Percentiles rank a stretch among this genome's conserved stretches.
phyloP scores from a whole-genome alignment of 1,140 invertebrate genomes.

The Trichomalopsis sarcophagae region DNA sequence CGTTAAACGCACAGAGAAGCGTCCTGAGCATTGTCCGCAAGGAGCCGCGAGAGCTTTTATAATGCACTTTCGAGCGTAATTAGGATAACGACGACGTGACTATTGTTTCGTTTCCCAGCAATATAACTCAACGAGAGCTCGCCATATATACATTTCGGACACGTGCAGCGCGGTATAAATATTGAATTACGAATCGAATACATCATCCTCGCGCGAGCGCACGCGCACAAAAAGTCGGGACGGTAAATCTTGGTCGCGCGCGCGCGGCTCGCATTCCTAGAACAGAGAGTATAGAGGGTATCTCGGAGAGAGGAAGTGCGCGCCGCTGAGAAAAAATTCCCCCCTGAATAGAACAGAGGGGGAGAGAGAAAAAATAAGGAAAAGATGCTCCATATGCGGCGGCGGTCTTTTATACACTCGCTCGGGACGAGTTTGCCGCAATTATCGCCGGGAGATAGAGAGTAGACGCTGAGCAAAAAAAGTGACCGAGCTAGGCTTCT shows the following conservation, averaged over 20 bases:
- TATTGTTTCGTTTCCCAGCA: background rate
- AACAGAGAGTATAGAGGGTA: background rate
- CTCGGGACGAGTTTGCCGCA: slow-evolving; percentile 38
- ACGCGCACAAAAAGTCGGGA: too few species aligned
- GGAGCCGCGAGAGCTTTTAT: background rate
- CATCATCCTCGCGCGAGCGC: background rate
- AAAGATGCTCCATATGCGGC: background rate
- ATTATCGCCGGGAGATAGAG: slow-evolving; percentile 51
- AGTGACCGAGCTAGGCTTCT: background rate
- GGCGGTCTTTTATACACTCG: slow-evolving; percentile 17
- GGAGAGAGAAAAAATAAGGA: background rate
- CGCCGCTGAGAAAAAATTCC: background rate
- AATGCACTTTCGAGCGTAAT: background rate
- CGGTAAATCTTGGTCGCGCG: background rate
- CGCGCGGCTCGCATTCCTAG: background rate
- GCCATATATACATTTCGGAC: background rate
- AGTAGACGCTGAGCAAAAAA: background rate
- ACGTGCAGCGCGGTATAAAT: background rate
- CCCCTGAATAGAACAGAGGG: background rate
- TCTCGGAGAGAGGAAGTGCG: background rate
- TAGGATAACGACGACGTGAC: background rate
- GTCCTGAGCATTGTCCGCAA: background rate
- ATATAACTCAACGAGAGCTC: too few species aligned
- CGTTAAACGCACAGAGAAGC: background rate
- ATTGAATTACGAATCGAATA: background rate